A percentile compares a stretch with the other conserved stretches of the same genome.
phyloP scores from a whole-genome alignment of 30 jellyfish, hydroid and myxozoan genomes.

The Sanderia malayensis region DNA sequence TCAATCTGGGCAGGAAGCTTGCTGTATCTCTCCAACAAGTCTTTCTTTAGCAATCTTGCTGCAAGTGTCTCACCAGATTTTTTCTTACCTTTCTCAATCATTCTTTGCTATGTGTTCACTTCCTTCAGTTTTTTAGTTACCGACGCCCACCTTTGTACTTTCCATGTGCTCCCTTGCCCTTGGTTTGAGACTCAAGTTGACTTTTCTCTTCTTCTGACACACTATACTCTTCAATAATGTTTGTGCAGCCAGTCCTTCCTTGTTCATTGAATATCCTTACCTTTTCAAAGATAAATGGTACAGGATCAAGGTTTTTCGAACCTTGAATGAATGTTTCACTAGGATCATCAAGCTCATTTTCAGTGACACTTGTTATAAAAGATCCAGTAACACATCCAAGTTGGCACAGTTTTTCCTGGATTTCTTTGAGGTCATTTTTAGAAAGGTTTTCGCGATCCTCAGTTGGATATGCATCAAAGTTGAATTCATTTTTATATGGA shows the following conservation, averaged over 20 bases:
- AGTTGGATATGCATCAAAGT: neutral
- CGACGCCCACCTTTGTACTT: slow-evolving; percentile 31
- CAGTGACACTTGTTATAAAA: slow-evolving; percentile 7
- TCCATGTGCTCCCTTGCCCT: slow-evolving; percentile 23
- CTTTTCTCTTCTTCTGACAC: neutral
- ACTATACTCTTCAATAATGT: slow-evolving; percentile 2
- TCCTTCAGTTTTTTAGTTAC: slow-evolving; percentile 15
- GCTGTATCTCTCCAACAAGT: neutral
- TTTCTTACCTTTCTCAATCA: neutral
- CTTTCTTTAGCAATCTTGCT: slow-evolving; percentile 8
- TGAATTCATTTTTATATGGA: neutral
- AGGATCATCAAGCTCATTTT: neutral
- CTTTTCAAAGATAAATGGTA: slow-evolving; percentile 18
- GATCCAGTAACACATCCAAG: slow-evolving; percentile 7
- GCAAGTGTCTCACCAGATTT: slow-evolving; percentile 26
- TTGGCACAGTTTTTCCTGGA: neutral
- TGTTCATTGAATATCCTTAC: neutral
- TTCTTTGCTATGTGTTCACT: slow-evolving; percentile 18
- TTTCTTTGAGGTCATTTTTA: neutral
- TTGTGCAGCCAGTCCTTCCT: neutral
- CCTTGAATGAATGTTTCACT: too few species aligned
- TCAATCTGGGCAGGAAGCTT: slow-evolving; percentile 27
- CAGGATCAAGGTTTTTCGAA: too few species aligned
- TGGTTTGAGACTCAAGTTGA: slow-evolving; percentile 20
- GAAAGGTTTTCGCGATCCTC: neutral